phyloP scores from a whole-genome alignment of 2,797 vertebrate genomes.

The Spheniscus humboldti region DNA sequence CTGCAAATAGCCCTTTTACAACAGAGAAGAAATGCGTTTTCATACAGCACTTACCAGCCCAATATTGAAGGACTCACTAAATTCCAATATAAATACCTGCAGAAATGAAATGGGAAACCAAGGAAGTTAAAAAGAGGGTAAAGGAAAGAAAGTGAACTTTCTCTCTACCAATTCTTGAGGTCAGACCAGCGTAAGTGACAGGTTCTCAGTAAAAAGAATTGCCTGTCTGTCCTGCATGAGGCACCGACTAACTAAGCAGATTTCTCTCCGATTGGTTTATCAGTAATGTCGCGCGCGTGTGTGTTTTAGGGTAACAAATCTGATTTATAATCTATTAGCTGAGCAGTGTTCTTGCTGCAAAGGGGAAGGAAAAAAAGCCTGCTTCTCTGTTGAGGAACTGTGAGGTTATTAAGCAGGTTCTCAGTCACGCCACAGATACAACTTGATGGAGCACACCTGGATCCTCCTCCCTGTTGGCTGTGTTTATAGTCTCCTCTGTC shows the following conservation, averaged over 20 bases:
- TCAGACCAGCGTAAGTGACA: not conserved
- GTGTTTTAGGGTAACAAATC: not conserved
- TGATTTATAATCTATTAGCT: not conserved
- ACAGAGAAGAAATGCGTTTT: slow-evolving; percentile 16
- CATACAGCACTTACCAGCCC: not conserved
- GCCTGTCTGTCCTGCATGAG: not conserved
- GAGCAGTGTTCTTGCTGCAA: not conserved
- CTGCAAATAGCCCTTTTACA: slow-evolving; percentile 48
- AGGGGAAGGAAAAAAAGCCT: not conserved
- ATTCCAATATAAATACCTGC: not conserved
- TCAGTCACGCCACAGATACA: not conserved
- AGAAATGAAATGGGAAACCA: not conserved
- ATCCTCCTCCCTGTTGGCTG: slow-evolving; percentile 35
- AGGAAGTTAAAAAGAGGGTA: not conserved
- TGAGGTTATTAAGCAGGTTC: not conserved
- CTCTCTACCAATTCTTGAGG: not conserved
- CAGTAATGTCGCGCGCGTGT: not conserved
- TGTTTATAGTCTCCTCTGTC: slow-evolving; percentile 56
- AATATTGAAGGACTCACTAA: slow-evolving; percentile 2
- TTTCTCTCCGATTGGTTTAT: not conserved
- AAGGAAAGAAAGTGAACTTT: not conserved
- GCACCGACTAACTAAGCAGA: not conserved
- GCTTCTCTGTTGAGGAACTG: not conserved
- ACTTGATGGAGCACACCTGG: slow-evolving; percentile 60
- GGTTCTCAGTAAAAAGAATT: not conserved